Percentiles rank a stretch among this genome's conserved stretches.
Conservation (phyloP, 2,888 invertebrate species). For the Drosophila aldrichi region DNA sequence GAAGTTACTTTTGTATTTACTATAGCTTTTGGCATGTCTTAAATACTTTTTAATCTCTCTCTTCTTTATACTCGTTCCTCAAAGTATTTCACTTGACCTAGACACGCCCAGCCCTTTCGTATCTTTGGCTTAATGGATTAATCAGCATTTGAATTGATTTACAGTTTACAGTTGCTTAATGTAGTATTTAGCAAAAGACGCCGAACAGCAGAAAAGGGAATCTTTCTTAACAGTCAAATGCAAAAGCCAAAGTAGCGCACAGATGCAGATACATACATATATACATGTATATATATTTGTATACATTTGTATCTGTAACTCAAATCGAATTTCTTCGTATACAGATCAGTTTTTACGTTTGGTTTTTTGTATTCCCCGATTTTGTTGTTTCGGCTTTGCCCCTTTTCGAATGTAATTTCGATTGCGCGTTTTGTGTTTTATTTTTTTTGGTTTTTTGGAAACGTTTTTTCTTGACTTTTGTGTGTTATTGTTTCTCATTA, state of each 20-base stretch:
- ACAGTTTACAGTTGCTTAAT: constrained; percentile 48
- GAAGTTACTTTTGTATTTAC: background rate
- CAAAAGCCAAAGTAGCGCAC: constrained; percentile 27
- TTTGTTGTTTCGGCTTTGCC: constrained; percentile 44
- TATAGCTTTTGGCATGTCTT: background rate
- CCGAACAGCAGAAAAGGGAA: constrained; percentile 1
- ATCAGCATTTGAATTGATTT: constrained; percentile 38
- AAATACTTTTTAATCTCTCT: background rate
- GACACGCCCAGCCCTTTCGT: background rate
- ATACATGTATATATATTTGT: background rate
- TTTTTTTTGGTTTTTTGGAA: constrained; percentile 49
- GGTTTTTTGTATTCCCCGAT: constrained; percentile 39
- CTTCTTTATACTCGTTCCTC: too few relatives aligned
- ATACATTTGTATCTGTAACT: constrained; percentile 27
- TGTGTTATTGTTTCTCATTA: constrained; percentile 70
- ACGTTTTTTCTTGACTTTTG: constrained; percentile 18
- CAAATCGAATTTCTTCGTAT: constrained; percentile 30
- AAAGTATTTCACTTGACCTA: background rate
- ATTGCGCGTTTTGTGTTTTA: constrained; percentile 45
- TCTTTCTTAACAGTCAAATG: constrained; percentile 52
- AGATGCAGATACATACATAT: background rate
- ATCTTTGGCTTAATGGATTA: constrained; percentile 30
- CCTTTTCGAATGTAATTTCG: constrained; percentile 56
- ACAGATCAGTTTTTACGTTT: constrained; percentile 39
- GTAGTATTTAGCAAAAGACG: constrained; percentile 39